Base-by-base conservation (phyloP, 2,888 invertebrate genomes). In the Lymantria dispar region DNA sequence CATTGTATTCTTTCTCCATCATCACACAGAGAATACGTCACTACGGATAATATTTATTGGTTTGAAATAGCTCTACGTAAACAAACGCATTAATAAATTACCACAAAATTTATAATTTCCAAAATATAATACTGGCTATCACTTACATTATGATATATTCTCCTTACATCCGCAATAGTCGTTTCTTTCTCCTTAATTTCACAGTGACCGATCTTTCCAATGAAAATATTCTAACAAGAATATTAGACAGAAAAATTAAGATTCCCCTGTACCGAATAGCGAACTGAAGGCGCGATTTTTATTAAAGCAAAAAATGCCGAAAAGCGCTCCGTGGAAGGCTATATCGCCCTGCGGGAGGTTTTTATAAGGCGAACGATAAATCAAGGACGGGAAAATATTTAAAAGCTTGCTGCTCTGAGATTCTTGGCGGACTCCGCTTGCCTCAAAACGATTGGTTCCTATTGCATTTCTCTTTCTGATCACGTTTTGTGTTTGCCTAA, bases 321-420 rank as follows among this genome's bases (percentile, higher is more conserved):
- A 85, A 83, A 79, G 61, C 63, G 52, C 52, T 57, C 59, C 54
- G 51, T 56, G 49, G 63, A 66, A 65, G 59, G 69, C 59, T 66
- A 67, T 68, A 78, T 76, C 77, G 74, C 80, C 74, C 72, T 74
- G 84, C 83, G 85, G 87, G 87, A 86, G 82, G 87, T 87, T 87
- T 87, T 88, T 87, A 88, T 88, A 87, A 87, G 80, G 83, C 82
- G 74, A 70, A 74, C 84, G 72, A 88, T 89, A 88, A 89, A 89
- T 89, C 89, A 87, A 81, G 85, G 80, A 77, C 80, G 83, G 80
- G 80, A 72, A 87, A 87, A 88, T 88, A 88, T 88, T 89, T 67
- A 67, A 67, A 67, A 67, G 67, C 69, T 65, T 63, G 69, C 75
- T 71, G 64, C 71, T 72, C 77, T 74, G 78, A 77, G 79, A 79